A percentile compares a stretch with the other conserved stretches of the same genome.
Conservation (phyloP, 2,113 vertebrate species). For the Pontoporia blainvillei region DNA sequence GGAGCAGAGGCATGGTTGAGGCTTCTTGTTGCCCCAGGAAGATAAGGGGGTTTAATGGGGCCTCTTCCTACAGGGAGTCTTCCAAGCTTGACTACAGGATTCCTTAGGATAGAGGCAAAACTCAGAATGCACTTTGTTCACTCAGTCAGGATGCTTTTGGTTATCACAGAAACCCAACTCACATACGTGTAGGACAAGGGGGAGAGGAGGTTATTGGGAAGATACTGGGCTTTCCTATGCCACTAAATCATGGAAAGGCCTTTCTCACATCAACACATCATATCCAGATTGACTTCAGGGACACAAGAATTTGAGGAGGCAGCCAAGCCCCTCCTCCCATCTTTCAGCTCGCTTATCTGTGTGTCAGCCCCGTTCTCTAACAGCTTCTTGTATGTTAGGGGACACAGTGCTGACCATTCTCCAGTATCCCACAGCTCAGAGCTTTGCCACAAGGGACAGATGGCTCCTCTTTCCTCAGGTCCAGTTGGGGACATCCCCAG, state of each 20-base stretch:
- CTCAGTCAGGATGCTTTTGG: not conserved
- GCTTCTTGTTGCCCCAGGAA: not conserved
- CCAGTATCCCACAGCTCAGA: not conserved
- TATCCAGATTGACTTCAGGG: not conserved
- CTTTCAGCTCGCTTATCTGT: not conserved
- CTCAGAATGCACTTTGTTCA: not conserved
- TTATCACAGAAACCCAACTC: not conserved
- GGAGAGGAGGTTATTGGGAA: not conserved
- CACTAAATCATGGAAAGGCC: not conserved
- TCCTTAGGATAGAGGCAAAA: not conserved
- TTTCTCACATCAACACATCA: not conserved
- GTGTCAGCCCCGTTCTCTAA: not conserved
- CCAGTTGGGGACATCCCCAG: not conserved
- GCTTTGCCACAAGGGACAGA: not conserved
- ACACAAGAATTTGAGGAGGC: not conserved
- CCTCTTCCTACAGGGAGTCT: not conserved
- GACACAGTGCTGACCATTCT: not conserved
- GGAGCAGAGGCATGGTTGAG: not conserved
- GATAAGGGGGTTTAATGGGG: not conserved
- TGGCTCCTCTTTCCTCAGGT: not conserved
- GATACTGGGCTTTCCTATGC: not conserved
- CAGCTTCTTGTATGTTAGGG: not conserved
- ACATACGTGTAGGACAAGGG: not conserved
- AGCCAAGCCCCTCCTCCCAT: not conserved
- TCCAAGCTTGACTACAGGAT: not conserved